phyloP scores from a whole-genome alignment of 2,113 vertebrate genomes.

The Stegastes partitus region DNA sequence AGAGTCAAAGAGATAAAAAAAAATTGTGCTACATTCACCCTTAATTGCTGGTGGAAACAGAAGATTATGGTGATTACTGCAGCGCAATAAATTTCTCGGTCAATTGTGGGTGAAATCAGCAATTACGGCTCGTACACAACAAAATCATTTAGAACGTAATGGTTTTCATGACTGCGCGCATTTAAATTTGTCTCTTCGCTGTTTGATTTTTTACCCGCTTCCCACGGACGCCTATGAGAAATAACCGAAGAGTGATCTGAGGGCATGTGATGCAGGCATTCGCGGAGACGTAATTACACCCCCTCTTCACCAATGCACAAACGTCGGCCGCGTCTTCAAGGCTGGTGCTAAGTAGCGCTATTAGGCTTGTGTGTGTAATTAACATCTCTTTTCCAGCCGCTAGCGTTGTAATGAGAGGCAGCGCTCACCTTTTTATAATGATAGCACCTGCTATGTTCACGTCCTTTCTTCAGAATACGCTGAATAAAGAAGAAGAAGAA shows the following conservation, averaged over 20 bases:
- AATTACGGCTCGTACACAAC: too few relatives aligned
- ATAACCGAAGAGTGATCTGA: neutral
- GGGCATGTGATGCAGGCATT: neutral
- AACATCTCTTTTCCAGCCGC: neutral
- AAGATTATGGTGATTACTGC: too few relatives aligned
- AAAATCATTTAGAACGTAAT: too few relatives aligned
- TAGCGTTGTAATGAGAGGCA: constrained; percentile 11
- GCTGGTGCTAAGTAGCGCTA: neutral
- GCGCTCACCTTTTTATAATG: neutral
- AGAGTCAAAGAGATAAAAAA: too few relatives aligned
- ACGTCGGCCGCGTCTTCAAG: constrained; percentile 1
- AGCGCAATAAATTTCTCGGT: too few relatives aligned
- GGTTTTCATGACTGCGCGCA: too few relatives aligned
- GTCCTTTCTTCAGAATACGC: neutral
- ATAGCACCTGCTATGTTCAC: constrained; percentile 12
- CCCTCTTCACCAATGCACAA: neutral
- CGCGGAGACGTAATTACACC: constrained; percentile 4
- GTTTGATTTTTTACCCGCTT: neutral
- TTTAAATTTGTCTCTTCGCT: too few relatives aligned
- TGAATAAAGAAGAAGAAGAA: neutral
- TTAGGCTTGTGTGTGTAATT: constrained; percentile 1
- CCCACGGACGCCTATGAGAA: neutral
- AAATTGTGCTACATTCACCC: too few relatives aligned
- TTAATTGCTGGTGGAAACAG: too few relatives aligned
- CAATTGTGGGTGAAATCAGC: too few relatives aligned